phyloP scores from a whole-genome alignment of 2,113 vertebrate genomes.

The Cyphomyrus discorhynchus region DNA sequence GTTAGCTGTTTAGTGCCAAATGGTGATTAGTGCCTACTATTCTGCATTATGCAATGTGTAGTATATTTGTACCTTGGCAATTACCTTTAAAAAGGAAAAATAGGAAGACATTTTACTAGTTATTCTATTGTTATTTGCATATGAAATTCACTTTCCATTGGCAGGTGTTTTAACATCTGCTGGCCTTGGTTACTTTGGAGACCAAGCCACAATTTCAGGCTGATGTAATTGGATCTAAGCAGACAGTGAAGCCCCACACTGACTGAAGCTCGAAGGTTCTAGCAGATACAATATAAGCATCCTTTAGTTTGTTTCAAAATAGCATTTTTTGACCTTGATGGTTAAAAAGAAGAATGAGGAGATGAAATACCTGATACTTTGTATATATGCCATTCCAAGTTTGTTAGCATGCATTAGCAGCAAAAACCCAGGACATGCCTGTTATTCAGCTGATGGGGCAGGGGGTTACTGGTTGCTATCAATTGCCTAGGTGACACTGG shows the following conservation, averaged over 20 bases:
- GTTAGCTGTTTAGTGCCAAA: background rate
- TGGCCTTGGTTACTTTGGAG: slow-evolving; percentile 2
- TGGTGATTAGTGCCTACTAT: background rate
- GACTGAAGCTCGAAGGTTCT: background rate
- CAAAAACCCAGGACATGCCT: background rate
- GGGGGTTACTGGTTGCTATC: background rate
- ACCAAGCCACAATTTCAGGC: background rate
- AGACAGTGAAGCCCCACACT: background rate
- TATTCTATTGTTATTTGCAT: background rate
- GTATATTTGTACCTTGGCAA: background rate
- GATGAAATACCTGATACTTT: background rate
- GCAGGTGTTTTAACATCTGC: background rate
- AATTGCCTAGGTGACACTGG: background rate
- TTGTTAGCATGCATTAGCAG: background rate
- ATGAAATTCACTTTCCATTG: background rate
- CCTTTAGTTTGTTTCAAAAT: background rate
- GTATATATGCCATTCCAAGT: background rate
- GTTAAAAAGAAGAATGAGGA: background rate
- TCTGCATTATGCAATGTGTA: background rate
- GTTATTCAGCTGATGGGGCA: background rate
- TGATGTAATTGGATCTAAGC: background rate
- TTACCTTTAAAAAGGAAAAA: background rate
- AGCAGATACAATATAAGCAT: background rate
- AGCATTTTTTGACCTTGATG: background rate
- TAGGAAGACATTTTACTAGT: background rate